Evolutionary conservation across 2,797 vertebrate genomes (phyloP).

Genomic region (Acanthurus lineatus): DNA sequence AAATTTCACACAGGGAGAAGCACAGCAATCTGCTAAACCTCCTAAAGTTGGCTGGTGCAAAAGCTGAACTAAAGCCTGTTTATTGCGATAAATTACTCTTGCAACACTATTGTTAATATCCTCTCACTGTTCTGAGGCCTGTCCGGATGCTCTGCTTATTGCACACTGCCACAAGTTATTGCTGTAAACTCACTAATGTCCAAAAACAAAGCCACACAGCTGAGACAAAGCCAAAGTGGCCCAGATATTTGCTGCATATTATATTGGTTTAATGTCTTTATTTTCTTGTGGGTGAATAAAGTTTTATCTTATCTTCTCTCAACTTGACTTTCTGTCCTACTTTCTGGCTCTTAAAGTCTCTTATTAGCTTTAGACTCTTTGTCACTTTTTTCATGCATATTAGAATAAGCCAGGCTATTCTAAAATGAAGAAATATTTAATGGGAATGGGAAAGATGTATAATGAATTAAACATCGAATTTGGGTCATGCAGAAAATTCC

Average conservation of each 20-base stretch:
- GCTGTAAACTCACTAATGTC: neutral
- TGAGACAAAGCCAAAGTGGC: slow-evolving; percentile 1
- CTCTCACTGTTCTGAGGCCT: slow-evolving; percentile 3
- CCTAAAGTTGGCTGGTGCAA: slow-evolving; percentile 20
- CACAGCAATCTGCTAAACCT: slow-evolving; percentile 33
- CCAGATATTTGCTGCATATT: neutral
- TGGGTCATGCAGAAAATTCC: neutral
- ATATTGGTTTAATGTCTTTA: neutral
- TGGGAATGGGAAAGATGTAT: neutral
- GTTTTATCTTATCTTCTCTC: neutral
- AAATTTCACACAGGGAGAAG: slow-evolving; percentile 39
- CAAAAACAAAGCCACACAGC: neutral
- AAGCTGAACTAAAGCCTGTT: slow-evolving; percentile 16
- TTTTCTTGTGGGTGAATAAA: neutral
- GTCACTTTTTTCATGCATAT: neutral
- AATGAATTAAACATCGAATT: neutral
- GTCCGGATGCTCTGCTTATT: neutral
- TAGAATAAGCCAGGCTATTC: neutral
- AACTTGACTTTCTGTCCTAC: neutral
- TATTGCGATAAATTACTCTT: slow-evolving; percentile 11
- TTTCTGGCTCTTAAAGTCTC: neutral
- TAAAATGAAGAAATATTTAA: neutral
- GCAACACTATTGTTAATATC: slow-evolving; percentile 3
- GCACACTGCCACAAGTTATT: slow-evolving; percentile 7
- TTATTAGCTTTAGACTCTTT: neutral